phyloP scores from a whole-genome alignment of 2,888 invertebrate species.

The Gasteruption jaculator region DNA sequence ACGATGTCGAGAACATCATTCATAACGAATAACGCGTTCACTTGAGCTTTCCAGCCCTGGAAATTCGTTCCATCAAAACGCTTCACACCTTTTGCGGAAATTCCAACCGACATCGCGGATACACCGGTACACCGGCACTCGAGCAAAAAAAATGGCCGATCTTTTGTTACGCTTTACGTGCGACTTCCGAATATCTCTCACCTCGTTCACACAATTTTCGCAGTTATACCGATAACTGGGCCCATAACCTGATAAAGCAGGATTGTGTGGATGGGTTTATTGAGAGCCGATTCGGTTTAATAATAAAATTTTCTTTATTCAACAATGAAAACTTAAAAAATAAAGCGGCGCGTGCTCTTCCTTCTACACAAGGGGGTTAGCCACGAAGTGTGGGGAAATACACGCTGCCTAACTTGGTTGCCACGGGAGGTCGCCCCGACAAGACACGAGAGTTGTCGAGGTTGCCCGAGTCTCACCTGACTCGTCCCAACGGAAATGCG shows the following conservation, averaged over 20 bases:
- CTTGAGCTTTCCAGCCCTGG: conserved; percentile 21
- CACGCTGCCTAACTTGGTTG: too few species aligned
- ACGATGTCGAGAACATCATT: conserved; percentile 19
- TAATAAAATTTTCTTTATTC: too few species aligned
- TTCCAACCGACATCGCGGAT: conserved; percentile 18
- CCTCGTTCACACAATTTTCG: conserved; percentile 5
- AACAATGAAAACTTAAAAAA: too few species aligned
- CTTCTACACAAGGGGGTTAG: too few species aligned
- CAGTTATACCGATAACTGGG: conserved; percentile 14
- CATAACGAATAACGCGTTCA: conserved; percentile 20
- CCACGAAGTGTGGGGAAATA: too few species aligned
- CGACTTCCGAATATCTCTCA: conserved; percentile 1
- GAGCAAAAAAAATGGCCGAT: conserved; percentile 17
- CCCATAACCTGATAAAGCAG: conserved; percentile 21
- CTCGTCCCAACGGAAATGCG: too few species aligned
- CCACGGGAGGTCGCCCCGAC: too few species aligned
- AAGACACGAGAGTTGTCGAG: too few species aligned
- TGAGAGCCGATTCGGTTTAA: too few species aligned
- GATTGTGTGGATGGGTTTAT: too few species aligned
- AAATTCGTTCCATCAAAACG: conserved; percentile 20
- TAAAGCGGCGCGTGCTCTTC: too few species aligned
- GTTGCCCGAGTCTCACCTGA: too few species aligned
- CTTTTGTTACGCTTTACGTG: conserved; percentile 11
- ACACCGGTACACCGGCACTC: conserved; percentile 3
- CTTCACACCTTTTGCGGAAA: conserved; percentile 18